phyloP scores from a whole-genome alignment of 2,888 invertebrate genomes.

The Bombyx huttoni region DNA sequence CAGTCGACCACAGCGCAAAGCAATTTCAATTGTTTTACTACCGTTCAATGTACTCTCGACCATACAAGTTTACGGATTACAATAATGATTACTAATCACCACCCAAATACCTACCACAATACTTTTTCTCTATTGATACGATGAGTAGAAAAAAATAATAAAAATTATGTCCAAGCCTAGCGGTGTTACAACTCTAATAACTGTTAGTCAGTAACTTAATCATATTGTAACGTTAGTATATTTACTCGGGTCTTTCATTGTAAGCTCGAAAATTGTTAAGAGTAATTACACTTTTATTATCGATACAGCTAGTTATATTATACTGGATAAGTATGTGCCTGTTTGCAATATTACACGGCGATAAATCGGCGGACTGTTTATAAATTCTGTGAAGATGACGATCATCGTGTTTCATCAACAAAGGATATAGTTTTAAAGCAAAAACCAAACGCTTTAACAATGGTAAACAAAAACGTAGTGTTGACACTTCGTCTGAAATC shows the following conservation, averaged over 20 bases:
- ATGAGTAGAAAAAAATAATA: neutral
- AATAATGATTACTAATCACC: neutral
- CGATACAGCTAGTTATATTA: too few relatives aligned
- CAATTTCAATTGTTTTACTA: slow-evolving; percentile 44
- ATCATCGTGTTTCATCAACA: slow-evolving; percentile 3
- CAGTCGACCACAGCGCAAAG: slow-evolving; percentile 10
- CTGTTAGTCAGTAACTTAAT: too few relatives aligned
- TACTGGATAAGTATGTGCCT: too few relatives aligned
- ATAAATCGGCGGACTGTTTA: slow-evolving; percentile 1
- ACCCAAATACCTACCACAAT: neutral
- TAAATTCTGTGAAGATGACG: neutral
- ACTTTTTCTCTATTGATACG: too few relatives aligned
- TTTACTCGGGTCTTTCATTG: too few relatives aligned
- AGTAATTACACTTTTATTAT: too few relatives aligned
- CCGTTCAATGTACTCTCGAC: slow-evolving; percentile 21
- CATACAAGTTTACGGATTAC: neutral
- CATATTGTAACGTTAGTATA: too few relatives aligned
- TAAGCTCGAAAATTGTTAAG: too few relatives aligned
- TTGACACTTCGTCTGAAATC: slow-evolving; percentile 18
- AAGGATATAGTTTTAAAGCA: slow-evolving; percentile 5
- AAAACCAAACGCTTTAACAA: slow-evolving; percentile 15
- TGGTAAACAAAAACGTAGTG: slow-evolving; percentile 25
- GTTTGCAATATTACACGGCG: neutral
- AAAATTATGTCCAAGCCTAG: neutral
- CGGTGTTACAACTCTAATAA: too few relatives aligned